A percentile compares a stretch with the other conserved stretches of the same genome.
These are phyloP conservation scores for Rhagologus leucostigma DNA, from an alignment of 2,113 vertebrate genomes.

Conservation along the genomic window DNA sequence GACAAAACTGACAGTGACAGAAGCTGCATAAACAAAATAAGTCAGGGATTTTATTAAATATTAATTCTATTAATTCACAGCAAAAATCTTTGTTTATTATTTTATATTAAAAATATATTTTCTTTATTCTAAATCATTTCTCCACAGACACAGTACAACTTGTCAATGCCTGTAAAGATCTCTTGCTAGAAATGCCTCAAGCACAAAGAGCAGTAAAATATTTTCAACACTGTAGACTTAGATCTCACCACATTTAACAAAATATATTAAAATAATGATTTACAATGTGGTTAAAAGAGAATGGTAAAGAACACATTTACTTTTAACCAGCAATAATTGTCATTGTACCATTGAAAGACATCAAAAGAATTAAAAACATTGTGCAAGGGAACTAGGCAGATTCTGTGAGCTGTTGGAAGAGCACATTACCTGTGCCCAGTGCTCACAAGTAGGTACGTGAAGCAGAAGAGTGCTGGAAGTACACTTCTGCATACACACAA, in stretches of 20 bases:
- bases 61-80: slow-evolving; percentile 59
- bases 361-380: neutral
- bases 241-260: slow-evolving; percentile 58
- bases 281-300: neutral
- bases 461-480: neutral
- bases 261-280: slow-evolving; percentile 58
- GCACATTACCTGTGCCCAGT: neutral
- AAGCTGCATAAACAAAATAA: slow-evolving; percentile 53
- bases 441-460: rapidly evolving
- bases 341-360: neutral
- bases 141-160: slow-evolving; percentile 35
- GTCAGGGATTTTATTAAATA: slow-evolving; percentile 57
- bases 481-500: neutral
- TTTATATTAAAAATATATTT: slow-evolving; percentile 53
- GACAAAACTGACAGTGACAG: slow-evolving; percentile 33
- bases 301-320: neutral
- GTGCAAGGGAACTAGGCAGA: neutral
- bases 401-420: neutral
- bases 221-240: slow-evolving; percentile 20
- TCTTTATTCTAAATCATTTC: slow-evolving; percentile 51
- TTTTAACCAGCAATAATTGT: slow-evolving; percentile 1
- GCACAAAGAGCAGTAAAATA: slow-evolving; percentile 47
- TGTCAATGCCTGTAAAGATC: slow-evolving; percentile 50
- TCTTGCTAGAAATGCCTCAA: slow-evolving; percentile 32
- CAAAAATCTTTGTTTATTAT: slow-evolving; percentile 47